A percentile compares a stretch with the other conserved stretches of the same genome.
Evolutionary conservation across 2,888 invertebrate species (phyloP).

Genomic region (Bimastos eiseni): DNA sequence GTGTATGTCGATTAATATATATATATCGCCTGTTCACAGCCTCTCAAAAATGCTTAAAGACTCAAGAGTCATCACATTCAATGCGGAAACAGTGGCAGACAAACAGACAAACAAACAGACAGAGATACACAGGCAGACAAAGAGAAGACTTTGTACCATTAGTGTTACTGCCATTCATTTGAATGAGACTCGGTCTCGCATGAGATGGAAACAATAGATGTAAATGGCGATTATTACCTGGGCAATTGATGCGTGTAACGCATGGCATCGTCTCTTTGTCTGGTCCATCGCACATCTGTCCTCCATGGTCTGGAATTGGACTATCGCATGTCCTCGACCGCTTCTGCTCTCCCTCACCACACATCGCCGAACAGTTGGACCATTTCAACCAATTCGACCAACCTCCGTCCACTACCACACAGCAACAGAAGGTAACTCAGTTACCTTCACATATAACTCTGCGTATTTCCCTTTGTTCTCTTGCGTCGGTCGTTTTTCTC

Average conservation of each 20-base stretch:
- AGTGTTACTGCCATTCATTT: neutral
- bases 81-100: neutral
- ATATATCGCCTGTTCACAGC: no score
- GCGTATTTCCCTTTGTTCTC: neutral
- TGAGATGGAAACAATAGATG: neutral
- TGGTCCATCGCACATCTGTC: constrained; percentile 23
- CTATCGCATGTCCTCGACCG: constrained; percentile 48
- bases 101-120: neutral
- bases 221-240: neutral
- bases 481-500: neutral
- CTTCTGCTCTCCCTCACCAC: constrained; percentile 50
- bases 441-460: neutral
- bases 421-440: neutral
- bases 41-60: no score
- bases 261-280: constrained; percentile 26
- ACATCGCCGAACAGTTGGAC: constrained; percentile 51
- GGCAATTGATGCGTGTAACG: constrained; percentile 22
- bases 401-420: constrained; percentile 51
- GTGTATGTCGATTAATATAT: no score
- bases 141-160: neutral
- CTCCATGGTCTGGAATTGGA: constrained; percentile 19
- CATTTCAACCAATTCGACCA: constrained; percentile 56
- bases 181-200: neutral
- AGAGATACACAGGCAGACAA: neutral
- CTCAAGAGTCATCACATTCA: no score